Evolutionary conservation across 2,888 invertebrate species (phyloP), one percentile per base, ranked within the genome.

Genomic region (Idaea biselata): DNA sequence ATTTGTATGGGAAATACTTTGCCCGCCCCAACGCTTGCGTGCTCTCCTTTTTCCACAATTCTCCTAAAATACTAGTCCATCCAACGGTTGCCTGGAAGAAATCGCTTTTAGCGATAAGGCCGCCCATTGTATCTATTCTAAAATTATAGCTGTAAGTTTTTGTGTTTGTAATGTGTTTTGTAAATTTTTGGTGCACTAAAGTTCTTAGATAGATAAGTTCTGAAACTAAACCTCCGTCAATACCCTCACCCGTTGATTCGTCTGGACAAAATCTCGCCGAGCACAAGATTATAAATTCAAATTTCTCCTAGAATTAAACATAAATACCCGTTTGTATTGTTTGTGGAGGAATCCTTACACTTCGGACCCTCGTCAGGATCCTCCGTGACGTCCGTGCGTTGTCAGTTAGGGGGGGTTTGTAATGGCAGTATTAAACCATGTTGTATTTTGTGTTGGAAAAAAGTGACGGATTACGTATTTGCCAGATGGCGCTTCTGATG

Each of bases 311-410:
- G 44, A 44, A 44, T 44, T 44, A 44, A 44, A 44, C 44, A 11
- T 44, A 44, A 44, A 44, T 44, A 44, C 44, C 44, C 44, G 44
- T 7, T 44, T n/a, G 62, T 59, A 58, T 61, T 67, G 64, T 67
- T 66, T 64, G 58, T 53, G 59, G 18, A n/a, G 62, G 56, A 18
- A 56, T 56, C 56, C 56, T 55, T 56, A 56, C 56, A 44, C 18
- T 56, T 11, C 60, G 60, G 55, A 67, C 67, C 67, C 67, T 67
- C 59, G 62, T 67, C 67, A 67, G 17, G 56, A 17, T 58, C 33
- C 54, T 44, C 44, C 8, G 44, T 44, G 44, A 44, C 44, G 44
- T 44, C 11, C 44, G 44, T 44, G 44, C 14, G 44, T 44, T 44
- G 44, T 44, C 44, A 44, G 44, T 44, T 44, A 44, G 11, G 44